Percentiles rank a stretch among this genome's conserved stretches.
Conservation (phyloP, 2,113 vertebrate species). For the Burhinus bistriatus region DNA sequence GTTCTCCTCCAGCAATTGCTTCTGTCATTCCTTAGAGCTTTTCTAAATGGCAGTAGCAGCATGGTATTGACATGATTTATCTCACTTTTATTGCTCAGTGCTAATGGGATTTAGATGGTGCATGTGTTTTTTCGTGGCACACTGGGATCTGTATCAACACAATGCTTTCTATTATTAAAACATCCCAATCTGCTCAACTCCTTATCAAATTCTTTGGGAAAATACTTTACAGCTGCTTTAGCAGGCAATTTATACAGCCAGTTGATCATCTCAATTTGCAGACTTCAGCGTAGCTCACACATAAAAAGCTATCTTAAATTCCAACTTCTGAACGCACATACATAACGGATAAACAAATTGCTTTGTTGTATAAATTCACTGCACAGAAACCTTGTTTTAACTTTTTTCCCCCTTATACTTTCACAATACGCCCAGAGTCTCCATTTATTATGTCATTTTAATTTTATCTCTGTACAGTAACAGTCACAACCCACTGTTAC, state of each 20-base stretch:
- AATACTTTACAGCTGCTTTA: not conserved
- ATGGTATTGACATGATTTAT: not conserved
- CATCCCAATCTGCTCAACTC: not conserved
- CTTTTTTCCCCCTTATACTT: not conserved
- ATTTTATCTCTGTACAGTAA: not conserved
- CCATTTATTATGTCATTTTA: not conserved
- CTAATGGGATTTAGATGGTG: conserved; percentile 7
- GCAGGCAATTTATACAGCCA: not conserved
- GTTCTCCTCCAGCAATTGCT: not conserved
- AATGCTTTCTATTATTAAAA: not conserved
- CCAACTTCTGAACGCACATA: not conserved
- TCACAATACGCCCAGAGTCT: not conserved
- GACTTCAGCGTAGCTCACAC: not conserved
- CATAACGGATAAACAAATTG: not conserved
- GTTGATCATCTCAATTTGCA: not conserved
- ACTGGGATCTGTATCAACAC: not conserved
- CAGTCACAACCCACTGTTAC: not conserved
- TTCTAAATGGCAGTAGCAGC: not conserved
- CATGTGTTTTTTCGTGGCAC: not conserved
- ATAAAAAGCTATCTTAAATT: not conserved
- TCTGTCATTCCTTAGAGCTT: not conserved
- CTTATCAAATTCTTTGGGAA: not conserved
- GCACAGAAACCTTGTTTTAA: not conserved
- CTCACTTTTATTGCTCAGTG: not conserved
- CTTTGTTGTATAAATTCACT: not conserved